phyloP scores from a whole-genome alignment of 2,888 invertebrate genomes.

The Elegia similella region DNA sequence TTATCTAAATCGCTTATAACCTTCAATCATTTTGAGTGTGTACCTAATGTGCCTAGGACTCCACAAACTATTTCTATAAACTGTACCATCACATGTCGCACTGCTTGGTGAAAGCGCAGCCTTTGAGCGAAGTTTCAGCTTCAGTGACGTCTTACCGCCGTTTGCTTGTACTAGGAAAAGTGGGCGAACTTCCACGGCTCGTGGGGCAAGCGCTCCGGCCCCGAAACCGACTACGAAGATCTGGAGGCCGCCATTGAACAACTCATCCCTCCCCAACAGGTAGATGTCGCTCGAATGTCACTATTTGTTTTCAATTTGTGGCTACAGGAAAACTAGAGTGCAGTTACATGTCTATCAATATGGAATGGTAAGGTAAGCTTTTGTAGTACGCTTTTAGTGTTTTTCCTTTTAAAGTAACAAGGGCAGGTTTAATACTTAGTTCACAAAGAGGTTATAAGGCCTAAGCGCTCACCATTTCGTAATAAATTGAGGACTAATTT shows the following conservation, averaged over 20 bases:
- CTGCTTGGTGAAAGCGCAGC: background rate
- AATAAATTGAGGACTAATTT: too few relatives aligned
- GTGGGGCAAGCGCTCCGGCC: slow-evolving; percentile 84
- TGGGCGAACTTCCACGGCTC: slow-evolving; percentile 86
- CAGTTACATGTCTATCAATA: slow-evolving; percentile 2
- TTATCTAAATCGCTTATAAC: too few relatives aligned
- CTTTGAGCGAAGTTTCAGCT: background rate
- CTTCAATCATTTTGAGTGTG: too few relatives aligned
- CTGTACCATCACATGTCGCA: background rate
- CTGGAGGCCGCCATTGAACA: slow-evolving; percentile 61
- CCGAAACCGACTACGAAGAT: slow-evolving; percentile 68
- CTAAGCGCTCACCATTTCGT: too few relatives aligned
- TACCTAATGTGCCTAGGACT: too few relatives aligned
- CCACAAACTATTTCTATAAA: too few relatives aligned
- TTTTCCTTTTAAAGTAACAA: too few relatives aligned
- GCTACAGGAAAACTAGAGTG: background rate
- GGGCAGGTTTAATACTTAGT: too few relatives aligned
- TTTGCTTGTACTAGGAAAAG: slow-evolving; percentile 68
- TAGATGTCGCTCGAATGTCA: slow-evolving; percentile 20
- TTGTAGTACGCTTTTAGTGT: too few relatives aligned
- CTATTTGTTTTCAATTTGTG: background rate
- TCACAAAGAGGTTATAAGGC: too few relatives aligned
- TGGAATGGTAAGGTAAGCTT: background rate
- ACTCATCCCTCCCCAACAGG: slow-evolving; percentile 57
- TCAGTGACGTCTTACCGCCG: slow-evolving; percentile 15